Conservation (phyloP, 92 coral and sea anemone genomes). For the Epizoanthus rinbou region DNA sequence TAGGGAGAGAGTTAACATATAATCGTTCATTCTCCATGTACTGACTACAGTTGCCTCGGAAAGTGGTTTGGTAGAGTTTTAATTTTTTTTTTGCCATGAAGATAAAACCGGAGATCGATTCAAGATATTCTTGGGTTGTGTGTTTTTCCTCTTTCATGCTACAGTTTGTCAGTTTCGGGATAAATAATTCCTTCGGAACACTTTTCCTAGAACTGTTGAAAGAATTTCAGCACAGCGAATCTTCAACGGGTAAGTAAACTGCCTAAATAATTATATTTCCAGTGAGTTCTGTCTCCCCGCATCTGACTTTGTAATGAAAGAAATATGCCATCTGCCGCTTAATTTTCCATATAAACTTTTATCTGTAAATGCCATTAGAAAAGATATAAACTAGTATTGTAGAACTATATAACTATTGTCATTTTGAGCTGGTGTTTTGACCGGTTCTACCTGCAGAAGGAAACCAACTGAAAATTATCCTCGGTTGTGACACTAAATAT, state of each 20-base stretch:
- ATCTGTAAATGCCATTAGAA: too few relatives aligned
- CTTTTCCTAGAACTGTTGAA: constrained; percentile 39
- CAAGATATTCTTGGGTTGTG: constrained; percentile 38
- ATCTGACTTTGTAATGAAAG: too few relatives aligned
- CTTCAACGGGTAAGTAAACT: constrained; percentile 27
- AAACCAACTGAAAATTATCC: too few relatives aligned
- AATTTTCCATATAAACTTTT: too few relatives aligned
- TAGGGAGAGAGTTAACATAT: neutral
- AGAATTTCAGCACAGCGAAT: constrained; percentile 35
- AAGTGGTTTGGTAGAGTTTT: neutral
- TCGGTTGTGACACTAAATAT: too few relatives aligned
- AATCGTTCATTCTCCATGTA: neutral
- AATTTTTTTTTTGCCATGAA: neutral
- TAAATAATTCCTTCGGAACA: constrained; percentile 26
- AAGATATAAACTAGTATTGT: too few relatives aligned
- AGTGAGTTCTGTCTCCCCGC: too few relatives aligned
- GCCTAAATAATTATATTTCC: too few relatives aligned
- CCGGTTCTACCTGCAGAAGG: too few relatives aligned
- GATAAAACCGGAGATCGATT: constrained; percentile 14
- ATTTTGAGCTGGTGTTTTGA: too few relatives aligned
- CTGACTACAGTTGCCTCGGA: neutral
- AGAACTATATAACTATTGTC: too few relatives aligned
- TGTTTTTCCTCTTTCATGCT: constrained; percentile 31
- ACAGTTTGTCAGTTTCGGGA: constrained; percentile 30
- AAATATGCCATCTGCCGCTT: too few relatives aligned